These are phyloP conservation scores for Mus pahari DNA, from an alignment of 2,113 vertebrate genomes.

Conservation along the genomic window DNA sequence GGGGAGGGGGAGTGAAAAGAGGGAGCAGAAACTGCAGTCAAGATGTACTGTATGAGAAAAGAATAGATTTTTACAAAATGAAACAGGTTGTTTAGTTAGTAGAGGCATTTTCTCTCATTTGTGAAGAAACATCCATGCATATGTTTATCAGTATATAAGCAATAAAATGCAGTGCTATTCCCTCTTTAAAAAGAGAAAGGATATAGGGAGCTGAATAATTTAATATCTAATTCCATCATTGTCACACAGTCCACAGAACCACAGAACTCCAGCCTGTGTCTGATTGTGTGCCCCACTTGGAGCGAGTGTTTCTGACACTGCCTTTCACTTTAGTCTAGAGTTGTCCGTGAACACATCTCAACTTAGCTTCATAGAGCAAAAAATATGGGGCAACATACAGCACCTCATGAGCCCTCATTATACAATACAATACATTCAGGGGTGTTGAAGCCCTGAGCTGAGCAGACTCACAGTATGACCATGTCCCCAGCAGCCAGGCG, in stretches of 20 bases:
- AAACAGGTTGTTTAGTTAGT: neutral
- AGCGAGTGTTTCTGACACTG: neutral
- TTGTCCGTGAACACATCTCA: neutral
- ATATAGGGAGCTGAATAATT: neutral
- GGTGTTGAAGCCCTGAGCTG: neutral
- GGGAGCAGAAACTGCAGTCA: neutral
- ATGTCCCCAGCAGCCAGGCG: neutral
- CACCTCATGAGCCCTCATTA: neutral
- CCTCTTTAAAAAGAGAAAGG: neutral
- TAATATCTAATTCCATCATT: neutral
- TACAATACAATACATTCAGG: neutral
- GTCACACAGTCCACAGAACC: neutral
- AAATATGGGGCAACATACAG: fast-evolving
- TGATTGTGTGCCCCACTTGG: neutral
- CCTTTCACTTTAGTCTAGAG: neutral
- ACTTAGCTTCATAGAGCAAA: neutral
- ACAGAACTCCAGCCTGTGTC: neutral
- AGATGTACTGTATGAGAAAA: neutral
- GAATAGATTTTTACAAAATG: neutral
- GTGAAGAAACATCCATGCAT: neutral
- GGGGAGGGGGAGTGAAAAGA: neutral
- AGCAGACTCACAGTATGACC: neutral
- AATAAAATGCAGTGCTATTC: neutral
- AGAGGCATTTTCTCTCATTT: neutral
- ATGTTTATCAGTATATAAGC: neutral